Evolutionary conservation across 2,113 vertebrate genomes (phyloP).

Genomic region (Tautogolabrus adspersus): DNA sequence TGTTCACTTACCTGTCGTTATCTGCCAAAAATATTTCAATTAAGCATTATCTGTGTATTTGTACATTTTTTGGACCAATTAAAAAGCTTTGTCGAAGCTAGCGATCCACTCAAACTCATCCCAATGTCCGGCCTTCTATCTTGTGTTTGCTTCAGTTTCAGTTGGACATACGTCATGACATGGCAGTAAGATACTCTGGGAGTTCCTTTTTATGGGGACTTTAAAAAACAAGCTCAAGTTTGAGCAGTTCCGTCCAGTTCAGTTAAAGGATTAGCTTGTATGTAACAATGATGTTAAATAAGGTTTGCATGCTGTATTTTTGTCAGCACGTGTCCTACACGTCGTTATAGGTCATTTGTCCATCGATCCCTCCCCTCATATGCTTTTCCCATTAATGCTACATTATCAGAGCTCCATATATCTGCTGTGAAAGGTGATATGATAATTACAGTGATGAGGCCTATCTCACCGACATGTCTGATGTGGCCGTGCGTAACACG

Average conservation of each 20-base stretch:
- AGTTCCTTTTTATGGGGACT: no score
- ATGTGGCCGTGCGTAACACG: conserved; percentile 62
- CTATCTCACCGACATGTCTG: conserved; percentile 44
- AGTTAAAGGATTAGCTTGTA: background rate
- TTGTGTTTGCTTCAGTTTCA: no score
- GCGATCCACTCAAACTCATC: no score
- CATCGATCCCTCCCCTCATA: conserved; percentile 68
- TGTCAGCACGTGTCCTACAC: conserved; percentile 30
- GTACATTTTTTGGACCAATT: no score
- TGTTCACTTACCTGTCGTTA: no score
- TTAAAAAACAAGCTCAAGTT: background rate
- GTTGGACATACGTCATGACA: no score
- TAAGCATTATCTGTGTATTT: no score
- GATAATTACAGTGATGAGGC: conserved; percentile 73
- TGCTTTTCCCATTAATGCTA: conserved; percentile 79
- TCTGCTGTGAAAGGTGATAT: conserved; percentile 78
- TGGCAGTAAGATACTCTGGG: no score
- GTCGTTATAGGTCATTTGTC: conserved; percentile 62
- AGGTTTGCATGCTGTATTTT: background rate
- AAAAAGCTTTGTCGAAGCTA: no score
- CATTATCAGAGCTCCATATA: conserved; percentile 73
- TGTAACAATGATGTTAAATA: background rate
- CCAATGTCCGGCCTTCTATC: no score
- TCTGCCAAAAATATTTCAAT: no score
- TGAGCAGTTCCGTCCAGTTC: no score